Percentiles rank a stretch among this genome's conserved stretches.
These are phyloP conservation scores for Barnardius zonarius DNA, from an alignment of 2,113 vertebrate genomes.

Conservation along the genomic window DNA sequence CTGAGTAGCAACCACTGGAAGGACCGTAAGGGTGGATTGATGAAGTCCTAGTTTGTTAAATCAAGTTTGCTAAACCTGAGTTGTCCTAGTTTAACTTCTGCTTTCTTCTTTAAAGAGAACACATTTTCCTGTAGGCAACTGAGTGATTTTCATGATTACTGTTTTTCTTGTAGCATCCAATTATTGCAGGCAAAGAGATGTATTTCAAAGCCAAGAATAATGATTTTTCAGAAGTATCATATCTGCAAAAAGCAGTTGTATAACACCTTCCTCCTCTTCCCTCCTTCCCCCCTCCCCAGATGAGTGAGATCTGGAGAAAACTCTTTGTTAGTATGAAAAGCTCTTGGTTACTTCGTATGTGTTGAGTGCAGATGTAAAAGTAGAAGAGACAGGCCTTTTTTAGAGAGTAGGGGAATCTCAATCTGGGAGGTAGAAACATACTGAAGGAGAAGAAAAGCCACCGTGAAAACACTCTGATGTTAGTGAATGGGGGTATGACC, in stretches of 20 bases:
- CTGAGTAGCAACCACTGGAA: not conserved
- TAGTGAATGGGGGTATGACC: not conserved
- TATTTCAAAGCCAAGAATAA: not conserved
- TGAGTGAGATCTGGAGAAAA: not conserved
- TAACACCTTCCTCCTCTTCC: not conserved
- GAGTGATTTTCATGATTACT: not conserved
- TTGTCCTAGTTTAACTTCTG: not conserved
- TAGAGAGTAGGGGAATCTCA: not conserved
- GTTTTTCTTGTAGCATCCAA: not conserved
- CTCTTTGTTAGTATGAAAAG: not conserved
- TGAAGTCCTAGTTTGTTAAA: not conserved
- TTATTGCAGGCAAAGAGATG: not conserved
- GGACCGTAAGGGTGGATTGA: not conserved
- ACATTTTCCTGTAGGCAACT: not conserved
- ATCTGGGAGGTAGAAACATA: not conserved
- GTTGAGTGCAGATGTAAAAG: not conserved
- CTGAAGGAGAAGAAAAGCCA: not conserved
- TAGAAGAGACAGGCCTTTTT: not conserved
- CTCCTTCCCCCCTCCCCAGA: not conserved
- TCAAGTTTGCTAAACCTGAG: not conserved
- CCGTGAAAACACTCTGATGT: not conserved
- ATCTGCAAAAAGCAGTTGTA: not conserved
- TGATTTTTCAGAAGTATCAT: not conserved
- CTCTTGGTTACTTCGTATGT: not conserved
- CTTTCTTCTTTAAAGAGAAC: not conserved